Base-by-base conservation (phyloP, 2,113 vertebrate species). In the Reinhardtius hippoglossoides region DNA sequence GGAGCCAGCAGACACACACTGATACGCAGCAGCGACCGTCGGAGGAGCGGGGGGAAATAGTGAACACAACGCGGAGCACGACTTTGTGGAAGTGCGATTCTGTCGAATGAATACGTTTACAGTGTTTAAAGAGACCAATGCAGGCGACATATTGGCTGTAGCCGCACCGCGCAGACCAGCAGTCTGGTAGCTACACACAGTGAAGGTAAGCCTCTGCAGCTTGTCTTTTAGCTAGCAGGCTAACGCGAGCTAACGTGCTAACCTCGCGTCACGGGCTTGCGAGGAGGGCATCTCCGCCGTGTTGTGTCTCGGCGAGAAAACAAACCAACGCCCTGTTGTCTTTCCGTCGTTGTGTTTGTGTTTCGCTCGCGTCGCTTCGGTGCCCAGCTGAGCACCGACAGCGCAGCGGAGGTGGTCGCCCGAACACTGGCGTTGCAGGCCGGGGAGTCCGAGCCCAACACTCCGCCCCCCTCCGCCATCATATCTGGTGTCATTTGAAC, bases 21-120 rank as follows among this genome's bases (percentile, higher is more conserved):
- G 93, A 93, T 91, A 93, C 94, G 91, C 92, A 95, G 90, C 91
- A 92, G 90, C 93, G 93, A 91, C 91, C 91, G 89, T 92, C 79
- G 93, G 93, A 89, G 91, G 89, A 85, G 92, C 89, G 87, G 73
- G 82, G n/a, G 80, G 63, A 84, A 81, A 78, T 76, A 83, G 91
- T 71, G 84, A 83, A 90, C 81, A 80, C 81, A 80, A 83, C 15
- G 88, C 78, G 80, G 83, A 87, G 82, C 85, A 87, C 91, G 87
- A 88, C 82, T 90, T 87, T 71, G 82, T 81, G 75, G 88, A 82
- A 92, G 87, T 86, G 90, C 80, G 82, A 88, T 91, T 92, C 88
- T 93, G 88, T 91, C 88, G 90, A 88, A 89, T 83, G 82, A 90
- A 75, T 86, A 92, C 88, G 92, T 93, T 91, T 85, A 91, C 91